These are phyloP conservation scores for Nautilus pompilius DNA, from an alignment of 1,140 invertebrate genomes.

Conservation along the genomic window DNA sequence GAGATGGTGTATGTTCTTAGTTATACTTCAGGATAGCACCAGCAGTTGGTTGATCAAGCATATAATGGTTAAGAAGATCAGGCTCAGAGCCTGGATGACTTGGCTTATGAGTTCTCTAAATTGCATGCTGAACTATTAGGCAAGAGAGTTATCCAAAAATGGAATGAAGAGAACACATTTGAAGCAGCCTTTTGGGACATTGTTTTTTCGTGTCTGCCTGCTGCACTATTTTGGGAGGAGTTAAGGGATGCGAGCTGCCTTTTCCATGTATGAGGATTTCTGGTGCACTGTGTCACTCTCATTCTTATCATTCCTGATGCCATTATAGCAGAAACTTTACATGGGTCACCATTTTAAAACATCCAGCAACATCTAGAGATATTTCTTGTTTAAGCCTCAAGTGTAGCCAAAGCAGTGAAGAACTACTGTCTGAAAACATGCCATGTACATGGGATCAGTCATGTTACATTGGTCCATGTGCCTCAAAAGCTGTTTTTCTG, in stretches of 20 bases:
- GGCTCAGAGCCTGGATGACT: not conserved
- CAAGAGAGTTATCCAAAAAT: constrained; percentile 11
- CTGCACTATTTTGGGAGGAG: constrained; percentile 14
- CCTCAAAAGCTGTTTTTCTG: constrained; percentile 13
- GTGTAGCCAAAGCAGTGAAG: constrained; percentile 16
- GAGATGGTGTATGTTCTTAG: no score
- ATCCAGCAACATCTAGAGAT: constrained; percentile 13
- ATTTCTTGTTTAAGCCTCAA: constrained; percentile 12
- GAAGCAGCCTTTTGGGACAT: constrained; percentile 18
- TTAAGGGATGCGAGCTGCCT: not conserved
- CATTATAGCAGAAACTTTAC: constrained; percentile 1
- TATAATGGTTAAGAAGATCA: no score
- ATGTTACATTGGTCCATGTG: constrained; percentile 10
- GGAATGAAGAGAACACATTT: constrained; percentile 12
- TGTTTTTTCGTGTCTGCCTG: constrained; percentile 18
- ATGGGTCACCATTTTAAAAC: constrained; percentile 7
- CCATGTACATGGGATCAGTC: constrained; percentile 15
- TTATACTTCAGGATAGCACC: no score
- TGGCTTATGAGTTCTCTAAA: not conserved
- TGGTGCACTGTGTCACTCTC: constrained; percentile 10
- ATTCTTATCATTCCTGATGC: not conserved
- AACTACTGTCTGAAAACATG: constrained; percentile 20
- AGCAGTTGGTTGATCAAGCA: no score
- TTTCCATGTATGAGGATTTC: constrained; percentile 9
- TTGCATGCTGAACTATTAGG: not conserved